Conservation (phyloP, 2,888 invertebrate genomes). For the Tenthredo notha region DNA sequence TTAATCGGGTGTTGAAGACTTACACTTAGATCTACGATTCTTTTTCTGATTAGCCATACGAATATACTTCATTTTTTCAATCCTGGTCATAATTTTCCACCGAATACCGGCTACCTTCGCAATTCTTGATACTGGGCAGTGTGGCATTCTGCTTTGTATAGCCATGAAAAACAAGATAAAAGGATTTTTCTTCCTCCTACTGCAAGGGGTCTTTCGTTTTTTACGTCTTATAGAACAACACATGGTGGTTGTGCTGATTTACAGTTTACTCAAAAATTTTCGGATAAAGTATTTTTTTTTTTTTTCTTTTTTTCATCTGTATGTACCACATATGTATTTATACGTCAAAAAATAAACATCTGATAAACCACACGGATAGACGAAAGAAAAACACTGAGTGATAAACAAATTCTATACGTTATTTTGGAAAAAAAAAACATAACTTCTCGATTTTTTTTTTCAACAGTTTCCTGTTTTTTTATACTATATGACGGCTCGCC, state of each 20-base stretch:
- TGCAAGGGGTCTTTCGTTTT: neutral
- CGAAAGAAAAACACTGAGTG: neutral
- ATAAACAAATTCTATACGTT: neutral
- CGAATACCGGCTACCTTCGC: conserved; percentile 39
- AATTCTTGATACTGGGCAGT: conserved; percentile 33
- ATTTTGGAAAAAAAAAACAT: neutral
- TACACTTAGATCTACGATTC: neutral
- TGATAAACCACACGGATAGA: neutral
- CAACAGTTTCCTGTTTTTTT: neutral
- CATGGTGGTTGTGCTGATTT: neutral
- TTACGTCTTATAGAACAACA: neutral
- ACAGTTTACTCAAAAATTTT: neutral
- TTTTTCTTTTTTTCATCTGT: neutral
- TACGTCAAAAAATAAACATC: conserved; percentile 18
- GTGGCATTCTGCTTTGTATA: conserved; percentile 39
- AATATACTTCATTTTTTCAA: conserved; percentile 35
- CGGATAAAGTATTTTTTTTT: neutral
- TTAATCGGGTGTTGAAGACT: neutral
- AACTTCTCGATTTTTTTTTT: neutral
- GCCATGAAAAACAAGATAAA: conserved; percentile 47
- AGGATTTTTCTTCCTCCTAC: conserved; percentile 32
- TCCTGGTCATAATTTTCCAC: conserved; percentile 39
- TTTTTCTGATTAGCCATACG: conserved; percentile 25
- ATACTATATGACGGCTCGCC: too few relatives aligned
- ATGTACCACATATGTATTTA: neutral